A percentile compares a stretch with the other conserved stretches of the same genome.
Evolutionary conservation across 2,888 invertebrate genomes (phyloP).

Genomic region (Helicoverpa assulta): DNA sequence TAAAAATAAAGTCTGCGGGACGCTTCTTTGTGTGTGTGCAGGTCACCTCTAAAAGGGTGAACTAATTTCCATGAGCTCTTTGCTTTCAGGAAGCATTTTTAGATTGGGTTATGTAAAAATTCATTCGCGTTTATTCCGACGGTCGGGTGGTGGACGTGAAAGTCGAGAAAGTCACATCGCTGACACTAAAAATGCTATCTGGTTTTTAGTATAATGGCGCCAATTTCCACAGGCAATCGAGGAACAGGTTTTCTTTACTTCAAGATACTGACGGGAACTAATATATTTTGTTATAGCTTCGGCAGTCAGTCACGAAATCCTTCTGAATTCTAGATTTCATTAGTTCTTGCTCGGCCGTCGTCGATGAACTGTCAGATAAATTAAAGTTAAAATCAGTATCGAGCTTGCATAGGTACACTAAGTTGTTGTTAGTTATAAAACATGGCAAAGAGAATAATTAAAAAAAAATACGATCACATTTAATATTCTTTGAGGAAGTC

Average conservation of each 20-base stretch:
- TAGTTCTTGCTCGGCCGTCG: no score
- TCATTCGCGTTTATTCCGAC: constrained; percentile 24
- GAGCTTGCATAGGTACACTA: no score
- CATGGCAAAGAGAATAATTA: no score
- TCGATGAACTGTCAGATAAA: no score
- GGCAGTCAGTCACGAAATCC: constrained; percentile 41
- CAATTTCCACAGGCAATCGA: constrained; percentile 21
- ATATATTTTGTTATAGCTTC: constrained; percentile 20
- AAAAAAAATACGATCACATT: no score
- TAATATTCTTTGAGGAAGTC: no score
- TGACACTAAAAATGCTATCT: constrained; percentile 21
- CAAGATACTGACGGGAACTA: constrained; percentile 9
- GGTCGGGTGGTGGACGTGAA: constrained; percentile 7
- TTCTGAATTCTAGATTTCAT: neutral
- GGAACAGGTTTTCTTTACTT: constrained; percentile 12
- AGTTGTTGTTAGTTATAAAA: no score
- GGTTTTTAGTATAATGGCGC: constrained; percentile 20
- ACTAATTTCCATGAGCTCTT: constrained; percentile 43
- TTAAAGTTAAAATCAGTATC: no score
- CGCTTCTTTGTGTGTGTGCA: constrained; percentile 26
- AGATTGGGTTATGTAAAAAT: constrained; percentile 27
- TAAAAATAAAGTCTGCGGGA: constrained; percentile 37
- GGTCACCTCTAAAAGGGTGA: constrained; percentile 40
- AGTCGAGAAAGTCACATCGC: constrained; percentile 23
- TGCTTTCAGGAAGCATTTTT: constrained; percentile 33